These are phyloP conservation scores for Chunga burmeisteri DNA, from an alignment of 2,113 vertebrate species.

Conservation along the genomic window DNA sequence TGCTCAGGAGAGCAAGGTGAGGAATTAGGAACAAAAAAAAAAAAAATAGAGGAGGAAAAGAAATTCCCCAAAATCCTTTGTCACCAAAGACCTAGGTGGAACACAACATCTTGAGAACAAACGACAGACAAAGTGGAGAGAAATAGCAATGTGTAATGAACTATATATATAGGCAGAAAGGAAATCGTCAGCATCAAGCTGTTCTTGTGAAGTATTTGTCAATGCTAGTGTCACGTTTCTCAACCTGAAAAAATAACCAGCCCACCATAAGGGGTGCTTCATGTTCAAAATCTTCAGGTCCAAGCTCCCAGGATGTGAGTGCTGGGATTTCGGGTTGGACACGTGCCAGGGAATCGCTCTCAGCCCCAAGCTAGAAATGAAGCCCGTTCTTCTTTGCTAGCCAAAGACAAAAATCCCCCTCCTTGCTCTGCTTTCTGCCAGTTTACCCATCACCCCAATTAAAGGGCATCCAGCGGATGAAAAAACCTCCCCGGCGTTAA, in stretches of 20 bases:
- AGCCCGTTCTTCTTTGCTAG: neutral
- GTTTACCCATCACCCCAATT: conserved; percentile 19
- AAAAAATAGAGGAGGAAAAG: neutral
- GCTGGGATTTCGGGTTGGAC: accelerated
- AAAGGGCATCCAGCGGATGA: conserved; percentile 47
- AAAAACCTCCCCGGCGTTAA: conserved; percentile 44
- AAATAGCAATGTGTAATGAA: neutral
- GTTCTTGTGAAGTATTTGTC: neutral
- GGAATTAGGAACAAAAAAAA: neutral
- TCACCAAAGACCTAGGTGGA: neutral
- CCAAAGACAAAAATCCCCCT: neutral
- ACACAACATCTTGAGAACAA: neutral
- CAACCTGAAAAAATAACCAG: neutral
- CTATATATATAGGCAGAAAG: neutral
- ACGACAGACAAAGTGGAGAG: neutral
- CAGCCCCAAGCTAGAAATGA: neutral
- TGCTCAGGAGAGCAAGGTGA: neutral
- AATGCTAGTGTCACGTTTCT: neutral
- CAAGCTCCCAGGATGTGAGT: neutral
- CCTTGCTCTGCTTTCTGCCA: neutral
- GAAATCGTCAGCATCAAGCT: neutral
- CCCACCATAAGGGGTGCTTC: neutral
- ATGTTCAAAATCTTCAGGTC: neutral
- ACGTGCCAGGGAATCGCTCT: neutral
- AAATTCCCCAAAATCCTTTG: neutral